Evolutionary conservation across 2,113 vertebrate species (phyloP).

Genomic region (Micromys minutus): DNA sequence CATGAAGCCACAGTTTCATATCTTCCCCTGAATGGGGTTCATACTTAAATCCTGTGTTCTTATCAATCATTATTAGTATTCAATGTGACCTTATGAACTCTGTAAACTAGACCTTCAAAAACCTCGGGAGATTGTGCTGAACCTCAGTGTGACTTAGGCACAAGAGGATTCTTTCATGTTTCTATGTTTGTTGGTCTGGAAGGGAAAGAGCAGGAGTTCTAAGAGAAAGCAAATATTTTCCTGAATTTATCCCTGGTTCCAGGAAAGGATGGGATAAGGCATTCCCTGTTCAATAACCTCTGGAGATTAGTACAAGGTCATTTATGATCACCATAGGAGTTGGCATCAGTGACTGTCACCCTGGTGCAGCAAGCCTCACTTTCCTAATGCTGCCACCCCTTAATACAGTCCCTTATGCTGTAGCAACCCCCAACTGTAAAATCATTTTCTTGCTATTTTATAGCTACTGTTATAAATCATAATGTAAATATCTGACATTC

Average conservation of each 20-base stretch:
- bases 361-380: neutral
- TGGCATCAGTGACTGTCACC: neutral
- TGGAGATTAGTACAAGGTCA: neutral
- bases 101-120: neutral
- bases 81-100: neutral
- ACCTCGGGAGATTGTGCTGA: neutral
- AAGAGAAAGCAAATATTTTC: neutral
- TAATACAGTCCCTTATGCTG: neutral
- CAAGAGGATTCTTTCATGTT: neutral
- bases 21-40: neutral
- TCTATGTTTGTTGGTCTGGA: neutral
- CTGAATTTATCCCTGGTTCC: neutral
- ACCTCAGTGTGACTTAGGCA: neutral
- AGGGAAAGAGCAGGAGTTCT: neutral
- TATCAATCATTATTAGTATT: neutral
- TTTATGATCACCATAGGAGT: neutral
- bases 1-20: neutral
- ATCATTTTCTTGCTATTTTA: neutral
- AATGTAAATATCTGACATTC: neutral
- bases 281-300: neutral
- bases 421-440: neutral
- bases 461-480: neutral
- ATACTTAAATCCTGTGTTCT: neutral
- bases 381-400: neutral
- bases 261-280: neutral